Evolutionary conservation across 2,888 invertebrate genomes (phyloP), one percentile per base, ranked within the genome.

Genomic region (Lepidocyrtinus sp.): DNA sequence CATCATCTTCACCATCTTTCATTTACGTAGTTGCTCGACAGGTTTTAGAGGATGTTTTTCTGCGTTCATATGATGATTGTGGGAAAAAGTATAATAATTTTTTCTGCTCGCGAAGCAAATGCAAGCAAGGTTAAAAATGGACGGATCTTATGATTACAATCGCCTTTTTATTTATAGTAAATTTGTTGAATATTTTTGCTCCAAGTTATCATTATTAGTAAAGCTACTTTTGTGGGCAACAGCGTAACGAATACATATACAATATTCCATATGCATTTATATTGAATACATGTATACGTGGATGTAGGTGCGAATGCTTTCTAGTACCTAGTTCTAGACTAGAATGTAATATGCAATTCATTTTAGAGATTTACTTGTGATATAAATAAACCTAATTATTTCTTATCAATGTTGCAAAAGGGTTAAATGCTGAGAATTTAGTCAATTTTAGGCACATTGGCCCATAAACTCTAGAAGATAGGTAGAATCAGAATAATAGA

Each of bases 11-110:
- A 55, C 55, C 55, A 55, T 55, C 55, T 26, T 26, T 64, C 25
- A 26, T 25, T 62, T 76, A 36, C 76, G 76, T 76, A 76, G 76
- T 76, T 76, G 76, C 50, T 70, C 70, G 46, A 76, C 76, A 70
- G 76, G 76, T 76, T 76, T 75, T 69, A 69, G 63, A 76, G 76
- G 76, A 76, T 76, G 61, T 69, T 69, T 36, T 74, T 67, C 17
- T n/a, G 7, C 9, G 12, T 2, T 62, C 12, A 21, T 55, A 12
- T 59, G 69, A 69, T 69, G 69, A 69, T 59, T 69, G 59, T 69
- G 59, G 46, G 69, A 68, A 69, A 68, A 55, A 69, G 17, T 55
- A 17, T n/a, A 15, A 7, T 55, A 55, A 7, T n/a, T 55, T 55
- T 55, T 55, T 55, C 12, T 36, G 12, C 12, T 36, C 5, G 5